Conservation (phyloP, 1,140 invertebrate species). For the Steinernema feltiae region DNA sequence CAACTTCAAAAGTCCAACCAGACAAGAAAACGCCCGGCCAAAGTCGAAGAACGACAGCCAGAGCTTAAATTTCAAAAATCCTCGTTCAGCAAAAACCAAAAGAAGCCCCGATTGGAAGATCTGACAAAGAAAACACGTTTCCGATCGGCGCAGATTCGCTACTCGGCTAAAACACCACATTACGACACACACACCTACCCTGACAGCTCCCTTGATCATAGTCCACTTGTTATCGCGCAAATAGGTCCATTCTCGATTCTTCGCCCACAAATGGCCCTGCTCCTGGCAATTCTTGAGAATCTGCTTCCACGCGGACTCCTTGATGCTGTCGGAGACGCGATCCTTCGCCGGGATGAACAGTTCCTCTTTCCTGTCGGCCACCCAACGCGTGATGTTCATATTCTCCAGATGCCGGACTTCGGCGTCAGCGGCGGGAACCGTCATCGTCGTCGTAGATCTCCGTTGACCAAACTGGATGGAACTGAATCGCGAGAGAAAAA, state of each 20-base stretch:
- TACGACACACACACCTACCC: background rate
- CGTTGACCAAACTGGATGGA: too few relatives aligned
- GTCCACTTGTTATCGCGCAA: background rate
- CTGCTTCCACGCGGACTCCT: background rate
- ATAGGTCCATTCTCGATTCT: background rate
- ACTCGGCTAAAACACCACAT: background rate
- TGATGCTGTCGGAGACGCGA: background rate
- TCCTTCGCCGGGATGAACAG: background rate
- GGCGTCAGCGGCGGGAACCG: too few relatives aligned
- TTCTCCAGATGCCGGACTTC: background rate
- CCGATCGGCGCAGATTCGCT: too few relatives aligned
- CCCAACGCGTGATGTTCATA: background rate
- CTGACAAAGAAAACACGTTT: too few relatives aligned
- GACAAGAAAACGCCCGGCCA: too few relatives aligned
- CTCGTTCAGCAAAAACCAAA: too few relatives aligned
- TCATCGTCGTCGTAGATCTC: too few relatives aligned
- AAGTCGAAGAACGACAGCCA: too few relatives aligned
- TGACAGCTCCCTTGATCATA: background rate
- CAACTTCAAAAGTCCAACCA: too few relatives aligned
- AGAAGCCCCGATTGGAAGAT: too few relatives aligned
- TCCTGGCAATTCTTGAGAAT: background rate
- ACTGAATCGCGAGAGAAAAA: too few relatives aligned
- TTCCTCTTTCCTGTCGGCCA: background rate
- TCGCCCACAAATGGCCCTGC: background rate
- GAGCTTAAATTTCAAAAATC: too few relatives aligned